Conservation (phyloP, 1,140 invertebrate species). For the Acromyrmex echinatior region DNA sequence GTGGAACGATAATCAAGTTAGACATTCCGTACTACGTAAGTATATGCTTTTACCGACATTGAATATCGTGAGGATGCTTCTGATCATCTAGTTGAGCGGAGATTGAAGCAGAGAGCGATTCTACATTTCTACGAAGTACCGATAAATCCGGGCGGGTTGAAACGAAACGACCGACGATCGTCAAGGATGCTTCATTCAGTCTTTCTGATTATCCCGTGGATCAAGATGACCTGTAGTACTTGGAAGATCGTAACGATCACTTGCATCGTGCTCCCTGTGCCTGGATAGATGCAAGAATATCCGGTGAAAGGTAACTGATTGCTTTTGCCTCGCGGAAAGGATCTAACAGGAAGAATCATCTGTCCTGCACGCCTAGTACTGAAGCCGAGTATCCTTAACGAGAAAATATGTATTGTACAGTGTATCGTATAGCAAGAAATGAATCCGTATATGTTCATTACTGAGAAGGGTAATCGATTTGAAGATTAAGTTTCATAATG, state of each 20-base stretch:
- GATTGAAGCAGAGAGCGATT: slow-evolving; percentile 58
- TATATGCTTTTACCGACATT: slow-evolving; percentile 34
- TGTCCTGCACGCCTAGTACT: slow-evolving; percentile 36
- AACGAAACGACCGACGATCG: slow-evolving; percentile 42
- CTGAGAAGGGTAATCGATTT: neutral
- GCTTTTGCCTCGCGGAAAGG: slow-evolving; percentile 73
- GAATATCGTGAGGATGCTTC: slow-evolving; percentile 41
- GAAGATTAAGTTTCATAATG: slow-evolving; percentile 4
- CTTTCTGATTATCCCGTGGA: slow-evolving; percentile 72
- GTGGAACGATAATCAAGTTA: slow-evolving; percentile 51
- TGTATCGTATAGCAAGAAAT: neutral
- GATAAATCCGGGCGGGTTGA: slow-evolving; percentile 60
- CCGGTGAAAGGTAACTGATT: slow-evolving; percentile 73
- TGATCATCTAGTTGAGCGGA: slow-evolving; percentile 22
- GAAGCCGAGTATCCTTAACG: slow-evolving; percentile 54
- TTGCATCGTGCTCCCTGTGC: slow-evolving; percentile 67
- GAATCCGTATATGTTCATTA: slow-evolving; percentile 11
- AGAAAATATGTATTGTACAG: slow-evolving; percentile 42
- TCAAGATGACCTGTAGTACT: slow-evolving; percentile 72
- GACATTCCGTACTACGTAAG: slow-evolving; percentile 57
- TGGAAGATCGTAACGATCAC: slow-evolving; percentile 73
- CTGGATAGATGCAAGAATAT: slow-evolving; percentile 69
- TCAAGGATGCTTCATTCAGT: slow-evolving; percentile 59
- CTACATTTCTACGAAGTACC: slow-evolving; percentile 70
- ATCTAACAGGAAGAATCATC: slow-evolving; percentile 76